These are phyloP conservation scores for Busseola fusca DNA, from an alignment of 2,888 invertebrate genomes.

Conservation along the genomic window DNA sequence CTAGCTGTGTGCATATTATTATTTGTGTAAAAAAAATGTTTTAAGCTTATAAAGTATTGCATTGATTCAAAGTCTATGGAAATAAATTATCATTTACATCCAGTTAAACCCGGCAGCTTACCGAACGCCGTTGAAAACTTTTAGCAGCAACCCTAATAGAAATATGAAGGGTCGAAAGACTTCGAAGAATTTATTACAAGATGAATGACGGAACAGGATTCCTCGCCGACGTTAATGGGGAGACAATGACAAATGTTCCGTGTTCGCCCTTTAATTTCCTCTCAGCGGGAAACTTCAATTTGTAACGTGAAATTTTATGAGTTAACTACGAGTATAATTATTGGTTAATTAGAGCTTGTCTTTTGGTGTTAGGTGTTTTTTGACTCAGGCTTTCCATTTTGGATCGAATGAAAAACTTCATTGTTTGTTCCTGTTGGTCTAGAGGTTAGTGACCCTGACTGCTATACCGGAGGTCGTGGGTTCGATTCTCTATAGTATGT, in stretches of 20 bases:
- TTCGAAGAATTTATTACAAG: conserved; percentile 51
- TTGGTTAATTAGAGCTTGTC: conserved; percentile 49
- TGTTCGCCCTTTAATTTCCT: conserved; percentile 52
- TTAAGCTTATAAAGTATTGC: background rate
- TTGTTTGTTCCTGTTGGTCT: too few species aligned
- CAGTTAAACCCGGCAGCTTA: background rate
- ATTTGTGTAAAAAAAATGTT: background rate
- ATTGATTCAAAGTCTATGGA: background rate
- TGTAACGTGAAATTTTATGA: conserved; percentile 45
- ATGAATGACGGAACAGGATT: conserved; percentile 48
- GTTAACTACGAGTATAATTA: conserved; percentile 20
- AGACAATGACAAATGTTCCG: conserved; percentile 55
- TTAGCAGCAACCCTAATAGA: conserved; percentile 26
- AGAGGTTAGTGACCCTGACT: too few species aligned
- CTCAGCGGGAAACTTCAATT: conserved; percentile 43
- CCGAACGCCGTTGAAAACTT: conserved; percentile 24
- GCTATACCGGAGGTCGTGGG: too few species aligned
- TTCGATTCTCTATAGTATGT: too few species aligned
- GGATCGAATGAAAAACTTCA: background rate
- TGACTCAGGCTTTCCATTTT: background rate
- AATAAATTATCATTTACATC: conserved; percentile 1
- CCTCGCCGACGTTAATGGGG: conserved; percentile 49
- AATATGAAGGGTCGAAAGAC: conserved; percentile 42
- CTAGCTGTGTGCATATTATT: background rate
- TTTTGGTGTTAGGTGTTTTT: conserved; percentile 7